Percentiles rank a stretch among this genome's conserved stretches.
phyloP scores from a whole-genome alignment of 2,113 vertebrate species.

The Pagrus major region DNA sequence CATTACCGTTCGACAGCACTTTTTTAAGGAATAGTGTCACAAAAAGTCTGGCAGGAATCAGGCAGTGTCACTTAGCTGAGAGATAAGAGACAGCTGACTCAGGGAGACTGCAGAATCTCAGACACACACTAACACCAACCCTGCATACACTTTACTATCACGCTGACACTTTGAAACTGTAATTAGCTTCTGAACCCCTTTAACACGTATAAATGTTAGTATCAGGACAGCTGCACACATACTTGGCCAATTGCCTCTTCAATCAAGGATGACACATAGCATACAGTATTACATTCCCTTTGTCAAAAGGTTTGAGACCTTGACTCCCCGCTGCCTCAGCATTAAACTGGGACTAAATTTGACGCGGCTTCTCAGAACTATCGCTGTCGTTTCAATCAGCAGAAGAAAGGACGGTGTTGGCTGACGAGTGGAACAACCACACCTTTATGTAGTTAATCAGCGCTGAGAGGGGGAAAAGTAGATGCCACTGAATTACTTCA shows the following conservation, averaged over 20 bases:
- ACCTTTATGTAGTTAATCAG: background rate
- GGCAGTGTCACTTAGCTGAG: conserved; percentile 23
- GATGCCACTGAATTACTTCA: background rate
- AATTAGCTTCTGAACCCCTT: conserved; percentile 44
- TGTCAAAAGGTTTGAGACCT: conserved; percentile 31
- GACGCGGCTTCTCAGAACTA: conserved; percentile 5
- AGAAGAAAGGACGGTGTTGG: background rate
- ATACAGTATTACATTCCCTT: conserved; percentile 18
- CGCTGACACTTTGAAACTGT: conserved; percentile 50
- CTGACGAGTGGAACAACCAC: background rate
- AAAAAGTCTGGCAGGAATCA: conserved; percentile 24
- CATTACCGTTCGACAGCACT: background rate
- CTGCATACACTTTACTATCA: conserved; percentile 30
- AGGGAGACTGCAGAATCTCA: conserved; percentile 22
- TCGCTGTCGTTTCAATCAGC: background rate
- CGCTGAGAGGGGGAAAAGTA: background rate
- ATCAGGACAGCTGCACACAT: conserved; percentile 49
- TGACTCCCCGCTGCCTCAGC: conserved; percentile 23
- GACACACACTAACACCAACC: background rate
- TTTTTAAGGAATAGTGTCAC: background rate
- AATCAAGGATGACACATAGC: conserved; percentile 43
- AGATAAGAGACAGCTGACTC: conserved; percentile 60
- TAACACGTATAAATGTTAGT: conserved; percentile 32
- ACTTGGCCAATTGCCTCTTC: conserved; percentile 45
- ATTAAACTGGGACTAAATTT: conserved; percentile 27